These are phyloP conservation scores for Brachionus angularis DNA, from an alignment of 1,140 invertebrate genomes.

Conservation along the genomic window DNA sequence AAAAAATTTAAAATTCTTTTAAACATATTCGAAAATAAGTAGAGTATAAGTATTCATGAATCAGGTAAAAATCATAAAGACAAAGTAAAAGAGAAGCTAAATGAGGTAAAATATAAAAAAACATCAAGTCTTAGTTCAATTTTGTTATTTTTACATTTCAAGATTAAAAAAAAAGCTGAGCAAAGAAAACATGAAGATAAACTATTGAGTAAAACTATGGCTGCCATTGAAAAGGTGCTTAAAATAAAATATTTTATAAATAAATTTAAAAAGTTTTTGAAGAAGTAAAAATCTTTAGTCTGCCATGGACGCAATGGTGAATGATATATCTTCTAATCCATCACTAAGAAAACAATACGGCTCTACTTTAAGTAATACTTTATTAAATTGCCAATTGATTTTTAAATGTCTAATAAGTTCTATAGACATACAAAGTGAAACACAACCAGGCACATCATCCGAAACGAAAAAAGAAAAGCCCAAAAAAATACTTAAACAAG, in stretches of 20 bases:
- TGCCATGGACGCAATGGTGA: constrained; percentile 13
- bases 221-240: constrained; percentile 21
- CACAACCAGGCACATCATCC: background rate
- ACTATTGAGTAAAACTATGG: constrained; percentile 7
- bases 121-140: background rate
- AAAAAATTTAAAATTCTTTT: background rate
- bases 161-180: constrained; percentile 35
- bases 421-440: background rate
- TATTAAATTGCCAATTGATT: background rate
- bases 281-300: background rate
- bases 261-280: background rate
- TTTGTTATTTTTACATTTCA: background rate
- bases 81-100: background rate
- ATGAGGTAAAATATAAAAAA: background rate
- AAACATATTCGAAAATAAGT: background rate
- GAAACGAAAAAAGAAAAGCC: background rate
- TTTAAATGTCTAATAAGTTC: background rate
- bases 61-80: constrained; percentile 32
- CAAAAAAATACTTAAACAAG: background rate
- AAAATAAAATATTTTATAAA: background rate
- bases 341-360: constrained; percentile 24
- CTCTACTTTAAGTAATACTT: background rate
- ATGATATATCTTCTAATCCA: constrained; percentile 15
- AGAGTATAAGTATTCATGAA: constrained; percentile 43
- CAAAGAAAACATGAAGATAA: constrained; percentile 37